Conservation (phyloP, 2,113 vertebrate species). For the Motacilla tschutschensis region DNA sequence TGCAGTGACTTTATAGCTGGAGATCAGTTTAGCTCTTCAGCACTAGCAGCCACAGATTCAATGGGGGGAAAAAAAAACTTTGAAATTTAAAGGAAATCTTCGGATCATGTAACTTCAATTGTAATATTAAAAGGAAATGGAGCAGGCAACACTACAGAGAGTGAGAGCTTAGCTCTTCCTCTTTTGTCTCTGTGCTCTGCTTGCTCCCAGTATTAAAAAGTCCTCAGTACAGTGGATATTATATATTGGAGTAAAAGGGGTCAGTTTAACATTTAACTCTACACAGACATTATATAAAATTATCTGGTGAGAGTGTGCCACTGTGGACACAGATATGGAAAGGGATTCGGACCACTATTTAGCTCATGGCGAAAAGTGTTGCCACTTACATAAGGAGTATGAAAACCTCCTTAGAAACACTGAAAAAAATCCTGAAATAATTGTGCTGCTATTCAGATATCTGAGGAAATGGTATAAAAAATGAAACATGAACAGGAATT, state of each 20-base stretch:
- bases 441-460: background rate
- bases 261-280: constrained; percentile 6
- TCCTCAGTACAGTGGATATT: background rate
- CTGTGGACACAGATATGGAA: background rate
- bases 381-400: background rate
- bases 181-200: background rate
- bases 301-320: constrained; percentile 3
- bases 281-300: background rate
- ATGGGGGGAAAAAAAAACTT: background rate
- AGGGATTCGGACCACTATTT: background rate
- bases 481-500: constrained; percentile 13
- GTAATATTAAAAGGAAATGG: background rate
- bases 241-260: background rate
- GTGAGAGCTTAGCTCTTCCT: background rate
- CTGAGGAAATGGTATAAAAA: constrained; percentile 37
- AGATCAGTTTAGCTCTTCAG: constrained; percentile 21
- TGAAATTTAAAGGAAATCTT: constrained; percentile 34
- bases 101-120: background rate
- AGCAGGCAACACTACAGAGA: background rate
- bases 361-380: background rate
- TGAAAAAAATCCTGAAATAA: background rate
- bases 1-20: background rate
- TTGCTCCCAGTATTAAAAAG: constrained; percentile 28
- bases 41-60: background rate
- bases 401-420: background rate